A percentile compares a stretch with the other conserved stretches of the same genome.
Conservation (phyloP, 2,888 invertebrate species). For the Nematopogon swammerdamellus region DNA sequence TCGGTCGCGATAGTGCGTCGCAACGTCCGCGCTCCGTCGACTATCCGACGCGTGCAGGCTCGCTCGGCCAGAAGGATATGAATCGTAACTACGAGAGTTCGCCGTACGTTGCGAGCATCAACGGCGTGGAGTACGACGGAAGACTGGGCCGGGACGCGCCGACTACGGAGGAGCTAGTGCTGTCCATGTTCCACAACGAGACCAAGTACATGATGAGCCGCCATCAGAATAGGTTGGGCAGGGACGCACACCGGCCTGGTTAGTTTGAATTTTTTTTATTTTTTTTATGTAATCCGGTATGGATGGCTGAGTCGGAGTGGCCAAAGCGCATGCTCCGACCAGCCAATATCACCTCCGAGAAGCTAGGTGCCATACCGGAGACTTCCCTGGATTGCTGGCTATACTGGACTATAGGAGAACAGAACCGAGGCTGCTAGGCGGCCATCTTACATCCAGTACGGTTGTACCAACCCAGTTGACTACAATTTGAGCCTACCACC, state of each 20-base stretch:
- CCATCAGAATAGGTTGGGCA: slow-evolving; percentile 30
- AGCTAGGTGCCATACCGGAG: no score
- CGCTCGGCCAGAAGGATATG: slow-evolving; percentile 17
- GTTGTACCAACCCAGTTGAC: no score
- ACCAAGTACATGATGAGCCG: slow-evolving; percentile 42
- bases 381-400: no score
- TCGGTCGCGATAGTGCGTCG: slow-evolving; percentile 17
- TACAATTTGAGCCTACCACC: no score
- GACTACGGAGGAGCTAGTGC: slow-evolving; percentile 44
- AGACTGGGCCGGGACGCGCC: slow-evolving; percentile 16
- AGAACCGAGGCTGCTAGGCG: no score
- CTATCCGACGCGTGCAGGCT: slow-evolving; percentile 22
- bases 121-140: slow-evolving; percentile 37
- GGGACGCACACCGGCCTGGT: slow-evolving; percentile 45
- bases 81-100: slow-evolving; percentile 40
- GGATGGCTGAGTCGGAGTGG: no score
- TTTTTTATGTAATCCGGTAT: no score
- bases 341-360: no score
- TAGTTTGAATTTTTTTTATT: no score
- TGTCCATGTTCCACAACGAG: slow-evolving; percentile 48
- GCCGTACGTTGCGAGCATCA: slow-evolving; percentile 44
- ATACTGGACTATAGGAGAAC: no score
- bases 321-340: no score
- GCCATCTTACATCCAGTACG: no score
- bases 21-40: slow-evolving; percentile 39